Conservation (phyloP, 1,140 invertebrate species). For the Drosophila setifemur region DNA sequence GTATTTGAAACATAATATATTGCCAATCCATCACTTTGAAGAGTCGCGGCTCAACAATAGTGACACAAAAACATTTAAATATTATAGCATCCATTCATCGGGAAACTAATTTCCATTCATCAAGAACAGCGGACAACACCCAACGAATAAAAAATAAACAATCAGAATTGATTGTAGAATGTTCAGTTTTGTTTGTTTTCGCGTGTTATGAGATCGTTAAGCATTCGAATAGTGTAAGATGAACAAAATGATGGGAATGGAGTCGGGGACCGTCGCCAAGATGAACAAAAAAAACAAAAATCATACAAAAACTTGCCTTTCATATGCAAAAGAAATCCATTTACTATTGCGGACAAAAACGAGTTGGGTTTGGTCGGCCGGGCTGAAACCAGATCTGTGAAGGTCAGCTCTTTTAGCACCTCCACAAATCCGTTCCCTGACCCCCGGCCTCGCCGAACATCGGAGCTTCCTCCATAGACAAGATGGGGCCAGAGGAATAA, state of each 20-base stretch:
- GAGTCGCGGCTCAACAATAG: slow-evolving; percentile 1
- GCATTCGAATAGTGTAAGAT: slow-evolving; percentile 43
- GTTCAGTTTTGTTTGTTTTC: slow-evolving; percentile 20
- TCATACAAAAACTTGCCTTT: slow-evolving; percentile 57
- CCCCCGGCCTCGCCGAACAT: background rate
- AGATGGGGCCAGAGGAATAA: slow-evolving; percentile 14
- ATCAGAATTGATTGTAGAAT: slow-evolving; percentile 60
- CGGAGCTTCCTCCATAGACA: slow-evolving; percentile 17
- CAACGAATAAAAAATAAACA: slow-evolving; percentile 19
- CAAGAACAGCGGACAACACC: slow-evolving; percentile 18
- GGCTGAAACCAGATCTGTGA: slow-evolving; percentile 65
- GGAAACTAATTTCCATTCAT: slow-evolving; percentile 17
- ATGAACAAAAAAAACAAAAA: slow-evolving; percentile 18
- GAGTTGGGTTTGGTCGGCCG: slow-evolving; percentile 37
- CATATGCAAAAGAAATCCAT: slow-evolving; percentile 65
- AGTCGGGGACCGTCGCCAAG: slow-evolving; percentile 6
- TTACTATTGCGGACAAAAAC: slow-evolving; percentile 51
- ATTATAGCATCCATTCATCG: slow-evolving; percentile 56
- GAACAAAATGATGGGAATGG: background rate
- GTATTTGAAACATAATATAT: background rate
- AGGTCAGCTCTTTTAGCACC: slow-evolving; percentile 66
- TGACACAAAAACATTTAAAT: slow-evolving; percentile 22
- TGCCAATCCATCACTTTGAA: slow-evolving; percentile 55
- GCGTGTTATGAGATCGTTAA: slow-evolving; percentile 37
- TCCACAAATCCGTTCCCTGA: slow-evolving; percentile 3